Conservation (phyloP, 53 echinoderm and acorn worm genomes). For the Zoroaster sp. region DNA sequence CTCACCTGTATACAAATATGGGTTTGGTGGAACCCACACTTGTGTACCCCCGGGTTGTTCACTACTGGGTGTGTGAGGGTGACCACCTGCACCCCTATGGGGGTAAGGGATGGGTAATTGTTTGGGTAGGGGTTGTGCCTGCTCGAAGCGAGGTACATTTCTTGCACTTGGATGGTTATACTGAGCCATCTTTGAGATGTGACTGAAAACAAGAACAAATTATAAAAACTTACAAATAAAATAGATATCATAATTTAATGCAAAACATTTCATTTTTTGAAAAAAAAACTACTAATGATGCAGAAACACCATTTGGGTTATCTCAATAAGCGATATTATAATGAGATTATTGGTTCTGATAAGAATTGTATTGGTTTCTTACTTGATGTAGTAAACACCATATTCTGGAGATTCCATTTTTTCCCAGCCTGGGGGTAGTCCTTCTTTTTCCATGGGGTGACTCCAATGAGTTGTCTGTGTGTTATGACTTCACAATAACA, state of each 20-base stretch:
- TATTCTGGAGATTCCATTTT: constrained; percentile 91
- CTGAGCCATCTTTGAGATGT: constrained; percentile 86
- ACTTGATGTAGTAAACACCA: constrained; percentile 98
- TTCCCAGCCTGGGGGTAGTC: constrained; percentile 96
- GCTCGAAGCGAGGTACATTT: constrained; percentile 76
- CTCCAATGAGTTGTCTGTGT: constrained; percentile 99
- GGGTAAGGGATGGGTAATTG: constrained; percentile 73
- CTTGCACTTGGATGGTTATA: constrained; percentile 95
- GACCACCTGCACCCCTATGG: constrained; percentile 1
- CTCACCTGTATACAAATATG: constrained; percentile 92
- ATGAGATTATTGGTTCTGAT: not conserved
- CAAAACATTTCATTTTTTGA: too few species aligned
- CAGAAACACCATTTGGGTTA: not conserved
- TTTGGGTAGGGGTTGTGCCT: constrained; percentile 71
- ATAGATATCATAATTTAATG: too few species aligned
- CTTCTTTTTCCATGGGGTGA: constrained; percentile 95
- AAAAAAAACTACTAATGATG: not conserved
- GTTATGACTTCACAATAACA: constrained; percentile 90
- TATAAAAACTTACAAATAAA: too few species aligned
- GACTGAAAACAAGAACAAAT: too few species aligned
- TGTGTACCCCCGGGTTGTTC: constrained; percentile 32
- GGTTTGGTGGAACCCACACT: constrained; percentile 93
- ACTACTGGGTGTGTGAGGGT: not conserved
- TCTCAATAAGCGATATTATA: too few species aligned
- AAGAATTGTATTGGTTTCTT: constrained; percentile 1